These are phyloP conservation scores for Ageneiosus marmoratus DNA, from an alignment of 2,113 vertebrate genomes.

Conservation along the genomic window DNA sequence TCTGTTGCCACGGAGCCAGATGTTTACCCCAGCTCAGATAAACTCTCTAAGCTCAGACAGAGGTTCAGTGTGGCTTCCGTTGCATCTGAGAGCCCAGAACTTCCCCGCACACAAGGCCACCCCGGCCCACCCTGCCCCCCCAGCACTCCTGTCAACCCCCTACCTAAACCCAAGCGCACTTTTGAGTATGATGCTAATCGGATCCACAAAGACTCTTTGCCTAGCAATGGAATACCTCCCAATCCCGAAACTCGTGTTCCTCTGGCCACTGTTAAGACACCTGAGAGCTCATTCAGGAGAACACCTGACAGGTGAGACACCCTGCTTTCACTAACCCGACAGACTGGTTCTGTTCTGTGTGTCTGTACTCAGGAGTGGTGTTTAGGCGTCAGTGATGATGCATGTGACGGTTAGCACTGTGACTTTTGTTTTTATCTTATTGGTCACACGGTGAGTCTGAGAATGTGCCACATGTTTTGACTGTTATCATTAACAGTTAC, in stretches of 20 bases:
- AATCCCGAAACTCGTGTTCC: slow-evolving; percentile 84
- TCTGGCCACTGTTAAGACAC: slow-evolving; percentile 82
- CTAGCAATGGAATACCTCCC: slow-evolving; percentile 89
- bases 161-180: slow-evolving; percentile 98
- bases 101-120: slow-evolving; percentile 66
- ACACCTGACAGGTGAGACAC: slow-evolving; percentile 87
- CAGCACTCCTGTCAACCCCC: slow-evolving; percentile 84
- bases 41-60: slow-evolving; percentile 77
- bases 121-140: slow-evolving; percentile 65
- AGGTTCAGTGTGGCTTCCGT: slow-evolving; percentile 70
- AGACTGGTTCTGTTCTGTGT: background rate
- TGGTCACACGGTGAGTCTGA: background rate
- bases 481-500: background rate
- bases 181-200: slow-evolving; percentile 96
- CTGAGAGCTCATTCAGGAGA: slow-evolving; percentile 75
- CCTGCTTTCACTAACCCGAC: background rate
- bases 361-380: background rate
- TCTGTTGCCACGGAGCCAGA: slow-evolving; percentile 79
- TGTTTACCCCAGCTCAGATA: slow-evolving; percentile 73
- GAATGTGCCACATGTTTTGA: background rate
- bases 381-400: background rate
- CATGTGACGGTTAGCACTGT: background rate
- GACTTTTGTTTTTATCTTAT: background rate
- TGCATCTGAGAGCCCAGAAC: slow-evolving; percentile 73
- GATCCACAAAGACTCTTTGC: slow-evolving; percentile 76